Evolutionary conservation across 2,797 vertebrate species (phyloP).

Genomic region (Tinamus major): DNA sequence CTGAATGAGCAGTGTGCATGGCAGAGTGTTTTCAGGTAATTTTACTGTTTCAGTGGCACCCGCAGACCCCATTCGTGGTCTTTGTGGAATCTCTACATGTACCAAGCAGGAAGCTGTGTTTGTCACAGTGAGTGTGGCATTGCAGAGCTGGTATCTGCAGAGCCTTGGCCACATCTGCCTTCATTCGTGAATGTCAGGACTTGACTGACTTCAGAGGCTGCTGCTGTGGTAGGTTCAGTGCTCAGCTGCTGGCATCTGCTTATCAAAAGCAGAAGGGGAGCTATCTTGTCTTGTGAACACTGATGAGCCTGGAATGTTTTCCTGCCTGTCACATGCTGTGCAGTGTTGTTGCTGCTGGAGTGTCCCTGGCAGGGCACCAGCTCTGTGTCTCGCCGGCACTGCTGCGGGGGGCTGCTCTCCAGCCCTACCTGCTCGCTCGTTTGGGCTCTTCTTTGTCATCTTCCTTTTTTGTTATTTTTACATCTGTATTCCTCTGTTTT

Average conservation of each 20-base stretch:
- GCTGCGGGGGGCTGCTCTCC: no score
- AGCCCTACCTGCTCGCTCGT: no score
- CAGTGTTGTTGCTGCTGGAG: background rate
- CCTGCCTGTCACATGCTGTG: background rate
- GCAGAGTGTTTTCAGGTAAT: background rate
- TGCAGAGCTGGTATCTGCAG: background rate
- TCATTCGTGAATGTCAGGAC: background rate
- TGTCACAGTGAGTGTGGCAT: background rate
- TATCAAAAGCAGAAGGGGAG: background rate
- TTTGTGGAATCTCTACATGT: background rate
- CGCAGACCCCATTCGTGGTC: background rate
- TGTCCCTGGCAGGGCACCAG: no score
- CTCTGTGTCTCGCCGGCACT: no score
- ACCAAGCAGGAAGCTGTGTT: background rate
- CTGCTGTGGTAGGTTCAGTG: background rate
- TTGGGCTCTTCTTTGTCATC: no score
- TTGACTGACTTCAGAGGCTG: background rate
- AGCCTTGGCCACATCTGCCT: background rate
- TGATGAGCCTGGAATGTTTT: background rate
- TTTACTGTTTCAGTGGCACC: background rate
- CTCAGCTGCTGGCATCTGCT: background rate
- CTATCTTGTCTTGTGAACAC: background rate
- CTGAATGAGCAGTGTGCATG: background rate
- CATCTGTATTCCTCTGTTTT: background rate
- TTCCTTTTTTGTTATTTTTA: no score